A percentile compares a stretch with the other conserved stretches of the same genome.
phyloP scores from a whole-genome alignment of 2,888 invertebrate genomes.

The Congeria kusceri region DNA sequence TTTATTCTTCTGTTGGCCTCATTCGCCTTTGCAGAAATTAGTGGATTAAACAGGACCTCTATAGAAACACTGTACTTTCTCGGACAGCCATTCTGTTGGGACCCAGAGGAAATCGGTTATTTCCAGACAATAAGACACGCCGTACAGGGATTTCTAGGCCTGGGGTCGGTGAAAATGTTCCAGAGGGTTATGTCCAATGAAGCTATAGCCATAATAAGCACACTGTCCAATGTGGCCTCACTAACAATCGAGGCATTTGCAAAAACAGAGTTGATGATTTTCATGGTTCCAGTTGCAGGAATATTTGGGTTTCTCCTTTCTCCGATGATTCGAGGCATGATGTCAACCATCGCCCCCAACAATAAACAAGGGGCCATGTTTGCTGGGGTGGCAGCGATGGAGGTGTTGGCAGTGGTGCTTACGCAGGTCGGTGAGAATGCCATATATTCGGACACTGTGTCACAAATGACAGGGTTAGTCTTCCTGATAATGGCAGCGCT shows the following conservation, averaged over 20 bases:
- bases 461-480: conserved; percentile 52
- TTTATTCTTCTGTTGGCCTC: conserved; percentile 42
- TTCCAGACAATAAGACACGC: conserved; percentile 36
- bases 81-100: conserved; percentile 59
- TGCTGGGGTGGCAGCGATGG: conserved; percentile 44
- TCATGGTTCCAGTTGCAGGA: conserved; percentile 36
- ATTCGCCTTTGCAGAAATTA: conserved; percentile 40
- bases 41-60: conserved; percentile 14
- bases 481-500: conserved; percentile 50
- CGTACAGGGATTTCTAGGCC: conserved; percentile 26
- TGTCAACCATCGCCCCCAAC: conserved; percentile 44
- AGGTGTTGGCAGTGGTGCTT: conserved; percentile 36
- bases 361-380: conserved; percentile 58
- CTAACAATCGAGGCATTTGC: conserved; percentile 47
- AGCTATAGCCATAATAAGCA: conserved; percentile 41
- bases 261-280: conserved; percentile 33
- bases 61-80: conserved; percentile 57
- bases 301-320: conserved; percentile 44
- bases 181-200: conserved; percentile 44
- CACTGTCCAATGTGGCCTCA: conserved; percentile 30
- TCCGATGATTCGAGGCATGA: conserved; percentile 57
- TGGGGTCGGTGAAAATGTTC: conserved; percentile 32
- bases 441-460: conserved; percentile 46
- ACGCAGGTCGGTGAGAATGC: conserved; percentile 26
- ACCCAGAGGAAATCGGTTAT: conserved; percentile 38